Conservation (phyloP, 2,888 invertebrate species). For the Andricus quercusramuli region DNA sequence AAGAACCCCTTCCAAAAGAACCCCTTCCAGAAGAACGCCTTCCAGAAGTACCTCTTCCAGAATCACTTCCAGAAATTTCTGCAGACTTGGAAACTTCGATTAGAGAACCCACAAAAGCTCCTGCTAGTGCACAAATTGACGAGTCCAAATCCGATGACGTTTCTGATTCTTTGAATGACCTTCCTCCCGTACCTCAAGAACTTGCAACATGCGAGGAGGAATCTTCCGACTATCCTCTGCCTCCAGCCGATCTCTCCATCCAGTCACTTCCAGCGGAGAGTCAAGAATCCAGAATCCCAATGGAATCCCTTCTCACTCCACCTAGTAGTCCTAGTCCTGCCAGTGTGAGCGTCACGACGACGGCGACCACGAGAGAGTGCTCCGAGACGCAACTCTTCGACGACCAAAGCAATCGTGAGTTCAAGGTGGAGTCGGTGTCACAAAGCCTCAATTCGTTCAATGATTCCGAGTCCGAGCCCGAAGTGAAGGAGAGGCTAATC, state of each 20-base stretch:
- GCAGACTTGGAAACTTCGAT: neutral
- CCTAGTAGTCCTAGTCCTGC: slow-evolving; percentile 61
- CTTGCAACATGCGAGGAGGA: slow-evolving; percentile 43
- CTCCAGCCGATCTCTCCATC: slow-evolving; percentile 52
- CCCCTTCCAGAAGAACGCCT: neutral
- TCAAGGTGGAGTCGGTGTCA: slow-evolving; percentile 66
- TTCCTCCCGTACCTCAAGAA: slow-evolving; percentile 50
- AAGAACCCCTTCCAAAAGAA: neutral
- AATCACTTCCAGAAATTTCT: neutral
- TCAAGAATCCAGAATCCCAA: slow-evolving; percentile 53
- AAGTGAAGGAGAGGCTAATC: slow-evolving; percentile 70
- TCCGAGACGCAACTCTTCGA: slow-evolving; percentile 56
- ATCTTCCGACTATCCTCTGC: slow-evolving; percentile 57
- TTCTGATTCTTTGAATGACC: slow-evolving; percentile 45
- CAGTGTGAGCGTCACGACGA: slow-evolving; percentile 46
- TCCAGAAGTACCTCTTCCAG: neutral
- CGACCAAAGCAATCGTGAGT: slow-evolving; percentile 63
- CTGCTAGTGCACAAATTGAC: neutral
- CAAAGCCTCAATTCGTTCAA: slow-evolving; percentile 67
- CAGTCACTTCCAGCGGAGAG: slow-evolving; percentile 36
- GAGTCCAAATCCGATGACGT: slow-evolving; percentile 9
- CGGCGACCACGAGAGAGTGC: slow-evolving; percentile 57
- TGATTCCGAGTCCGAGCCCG: slow-evolving; percentile 68
- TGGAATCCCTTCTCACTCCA: slow-evolving; percentile 64
- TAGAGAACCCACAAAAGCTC: neutral